A percentile compares a stretch with the other conserved stretches of the same genome.
phyloP scores from a whole-genome alignment of 2,113 vertebrate genomes.

The Nannobrachium achirus region DNA sequence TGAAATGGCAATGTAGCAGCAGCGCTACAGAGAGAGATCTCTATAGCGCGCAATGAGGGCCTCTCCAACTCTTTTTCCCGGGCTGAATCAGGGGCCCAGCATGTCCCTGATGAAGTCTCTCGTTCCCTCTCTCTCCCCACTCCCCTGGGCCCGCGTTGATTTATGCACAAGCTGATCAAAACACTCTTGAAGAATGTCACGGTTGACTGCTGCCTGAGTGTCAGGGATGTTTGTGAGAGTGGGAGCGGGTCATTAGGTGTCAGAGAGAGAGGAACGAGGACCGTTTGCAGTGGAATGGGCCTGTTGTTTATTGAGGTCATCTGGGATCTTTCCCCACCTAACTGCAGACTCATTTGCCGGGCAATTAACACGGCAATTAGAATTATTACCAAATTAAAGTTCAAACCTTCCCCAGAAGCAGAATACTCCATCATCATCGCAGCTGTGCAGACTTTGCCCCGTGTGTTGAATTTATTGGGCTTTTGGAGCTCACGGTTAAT shows the following conservation, averaged over 20 bases:
- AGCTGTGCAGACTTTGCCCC: background rate
- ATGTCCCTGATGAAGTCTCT: too few relatives aligned
- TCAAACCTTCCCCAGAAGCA: slow-evolving; percentile 2
- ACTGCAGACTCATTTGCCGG: slow-evolving; percentile 11
- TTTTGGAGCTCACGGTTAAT: background rate
- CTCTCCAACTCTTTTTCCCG: too few relatives aligned
- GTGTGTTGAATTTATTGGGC: background rate
- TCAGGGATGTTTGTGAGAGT: background rate
- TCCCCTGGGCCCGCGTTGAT: background rate
- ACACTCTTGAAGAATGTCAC: background rate
- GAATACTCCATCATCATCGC: background rate
- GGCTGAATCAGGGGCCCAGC: too few relatives aligned
- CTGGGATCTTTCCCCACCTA: background rate
- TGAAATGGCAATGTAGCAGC: too few relatives aligned
- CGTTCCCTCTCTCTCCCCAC: background rate
- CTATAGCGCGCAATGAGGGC: too few relatives aligned
- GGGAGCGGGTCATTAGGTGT: background rate
- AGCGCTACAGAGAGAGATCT: too few relatives aligned
- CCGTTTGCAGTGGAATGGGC: background rate
- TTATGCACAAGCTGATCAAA: background rate
- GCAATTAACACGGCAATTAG: slow-evolving; percentile 10
- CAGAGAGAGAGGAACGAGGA: background rate
- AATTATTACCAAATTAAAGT: background rate
- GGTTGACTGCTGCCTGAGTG: background rate
- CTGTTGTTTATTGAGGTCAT: background rate